phyloP scores from a whole-genome alignment of 2,888 invertebrate species.

The Macrophya annulata region DNA sequence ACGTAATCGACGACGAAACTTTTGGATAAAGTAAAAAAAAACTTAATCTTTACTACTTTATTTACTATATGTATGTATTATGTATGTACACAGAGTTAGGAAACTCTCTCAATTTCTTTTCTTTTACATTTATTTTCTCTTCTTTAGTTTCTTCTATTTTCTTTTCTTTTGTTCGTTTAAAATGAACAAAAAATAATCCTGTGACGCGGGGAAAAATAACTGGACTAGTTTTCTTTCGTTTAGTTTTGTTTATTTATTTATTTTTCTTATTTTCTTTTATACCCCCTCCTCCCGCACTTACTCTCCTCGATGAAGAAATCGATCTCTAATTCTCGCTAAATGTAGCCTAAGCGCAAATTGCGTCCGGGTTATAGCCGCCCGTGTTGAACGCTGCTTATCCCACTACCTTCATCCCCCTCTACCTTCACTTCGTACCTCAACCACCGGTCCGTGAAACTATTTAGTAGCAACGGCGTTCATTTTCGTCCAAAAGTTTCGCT shows the following conservation, averaged over 20 bases:
- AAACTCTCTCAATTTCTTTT: constrained; percentile 41
- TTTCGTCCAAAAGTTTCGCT: constrained; percentile 29
- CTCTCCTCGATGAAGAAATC: constrained; percentile 20
- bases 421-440: neutral
- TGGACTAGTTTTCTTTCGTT: neutral
- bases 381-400: constrained; percentile 28
- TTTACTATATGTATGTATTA: neutral
- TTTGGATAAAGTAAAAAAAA: neutral
- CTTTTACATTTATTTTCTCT: neutral
- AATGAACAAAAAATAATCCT: neutral
- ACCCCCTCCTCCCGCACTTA: neutral
- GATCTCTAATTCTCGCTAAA: constrained; percentile 36
- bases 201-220: neutral
- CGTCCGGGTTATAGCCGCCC: constrained; percentile 31
- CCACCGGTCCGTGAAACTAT: constrained; percentile 30
- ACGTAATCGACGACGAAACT: constrained; percentile 8
- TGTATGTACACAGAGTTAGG: neutral
- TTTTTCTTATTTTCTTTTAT: neutral
- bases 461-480: neutral
- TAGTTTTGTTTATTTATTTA: neutral
- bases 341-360: constrained; percentile 34
- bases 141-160: neutral
- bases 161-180: neutral
- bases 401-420: neutral
- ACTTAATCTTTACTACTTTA: neutral